A percentile compares a stretch with the other conserved stretches of the same genome.
Evolutionary conservation across 2,113 vertebrate genomes (phyloP).

Genomic region (Merops nubicus): DNA sequence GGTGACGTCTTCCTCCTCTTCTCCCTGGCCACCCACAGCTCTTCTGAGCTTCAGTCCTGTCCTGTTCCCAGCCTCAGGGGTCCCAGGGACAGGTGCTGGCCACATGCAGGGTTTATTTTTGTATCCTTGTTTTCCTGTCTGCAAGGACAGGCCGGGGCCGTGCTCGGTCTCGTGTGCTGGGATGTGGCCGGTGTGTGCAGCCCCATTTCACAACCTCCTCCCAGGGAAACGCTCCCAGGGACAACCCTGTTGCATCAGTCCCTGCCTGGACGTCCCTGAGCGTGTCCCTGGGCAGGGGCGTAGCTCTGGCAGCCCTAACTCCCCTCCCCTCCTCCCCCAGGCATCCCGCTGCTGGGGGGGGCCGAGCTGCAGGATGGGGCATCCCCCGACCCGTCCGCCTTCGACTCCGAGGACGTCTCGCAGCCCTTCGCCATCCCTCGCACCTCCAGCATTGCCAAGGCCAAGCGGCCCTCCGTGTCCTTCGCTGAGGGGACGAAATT

Average conservation of each 20-base stretch:
- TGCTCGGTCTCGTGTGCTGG: not conserved
- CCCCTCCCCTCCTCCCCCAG: not conserved
- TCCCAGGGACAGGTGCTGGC: not conserved
- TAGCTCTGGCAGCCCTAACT: not conserved
- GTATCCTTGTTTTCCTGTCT: not conserved
- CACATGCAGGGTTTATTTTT: not conserved
- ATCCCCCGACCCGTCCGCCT: constrained; percentile 74
- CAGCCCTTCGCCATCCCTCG: constrained; percentile 90
- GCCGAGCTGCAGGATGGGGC: constrained; percentile 79
- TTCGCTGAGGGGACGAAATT: constrained; percentile 96
- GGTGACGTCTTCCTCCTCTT: constrained; percentile 70
- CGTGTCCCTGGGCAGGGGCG: not conserved
- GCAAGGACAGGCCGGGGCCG: not conserved
- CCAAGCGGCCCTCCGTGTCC: constrained; percentile 93
- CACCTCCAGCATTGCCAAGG: constrained; percentile 93
- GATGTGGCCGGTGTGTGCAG: not conserved
- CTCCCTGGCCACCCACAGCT: fast-evolving
- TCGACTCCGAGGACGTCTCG: constrained; percentile 83
- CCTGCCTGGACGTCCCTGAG: not conserved
- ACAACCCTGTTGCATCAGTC: not conserved
- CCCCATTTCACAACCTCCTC: not conserved
- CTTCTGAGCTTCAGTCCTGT: not conserved
- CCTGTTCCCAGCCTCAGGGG: fast-evolving
- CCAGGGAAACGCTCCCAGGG: not conserved
- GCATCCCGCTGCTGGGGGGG: constrained; percentile 58